Evolutionary conservation across 1,140 invertebrate species (phyloP), one percentile per base, ranked within the genome.

Genomic region (Sarcophaga peregrina): DNA sequence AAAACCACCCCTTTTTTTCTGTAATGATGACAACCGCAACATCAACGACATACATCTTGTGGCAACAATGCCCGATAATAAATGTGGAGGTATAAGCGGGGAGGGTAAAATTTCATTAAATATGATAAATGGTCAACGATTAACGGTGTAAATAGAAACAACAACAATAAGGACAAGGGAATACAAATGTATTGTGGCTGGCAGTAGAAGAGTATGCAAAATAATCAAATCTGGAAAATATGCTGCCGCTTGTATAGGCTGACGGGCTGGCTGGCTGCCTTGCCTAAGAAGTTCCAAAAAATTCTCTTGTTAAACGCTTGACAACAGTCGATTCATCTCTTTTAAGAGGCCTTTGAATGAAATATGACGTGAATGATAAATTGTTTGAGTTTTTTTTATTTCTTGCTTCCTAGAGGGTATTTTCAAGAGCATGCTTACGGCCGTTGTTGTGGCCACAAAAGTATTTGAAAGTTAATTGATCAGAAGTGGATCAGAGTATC

Each of bases 391-490:
- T 89, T 88, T 89, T 87, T 89, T 20, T 20, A 68, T 85, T 83
- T 84, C n/a, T n/a, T n/a, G n/a, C n/a, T n/a, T n/a, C 54, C 20
- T 58, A 68, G 84, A 87, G 83, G 87, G 84, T 83, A 83, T 47
- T 15, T 50, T 0, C n/a, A 68, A 74, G 5, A 45, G 25, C 25
- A 4, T 74, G 25, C 8, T 52, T 78, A 37, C 25, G 25, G 72
- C 47, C 47, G 76, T 25, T 68, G 50, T 80, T 25, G 37, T 58
- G 52, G 80, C 52, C 47, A 83, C 50, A 25, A 78, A 47, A 45
- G 25, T 86, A 88, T 88, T 89, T 88, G 88, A 89, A 89, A 89
- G 87, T 89, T 89, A 89, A 89, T 89, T 89, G 87, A 89, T 85
- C 87, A 84, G 80, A 84, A 85, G 5, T 37, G 20, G 17, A 52